Conservation (phyloP, 2,797 vertebrate species). For the Falco columbarius region DNA sequence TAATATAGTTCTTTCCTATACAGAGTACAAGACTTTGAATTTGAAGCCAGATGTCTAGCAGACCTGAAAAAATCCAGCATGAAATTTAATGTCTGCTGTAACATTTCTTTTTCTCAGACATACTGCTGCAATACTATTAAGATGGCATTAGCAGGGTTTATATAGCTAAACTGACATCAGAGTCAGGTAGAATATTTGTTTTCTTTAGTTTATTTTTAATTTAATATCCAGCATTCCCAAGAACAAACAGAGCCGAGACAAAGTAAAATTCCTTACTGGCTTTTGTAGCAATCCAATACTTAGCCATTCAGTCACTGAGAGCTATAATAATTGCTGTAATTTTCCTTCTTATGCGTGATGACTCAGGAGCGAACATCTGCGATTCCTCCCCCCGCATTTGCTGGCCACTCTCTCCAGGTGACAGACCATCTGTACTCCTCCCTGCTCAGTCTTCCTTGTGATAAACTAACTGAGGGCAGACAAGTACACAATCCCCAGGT, state of each 20-base stretch:
- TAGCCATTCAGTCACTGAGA: neutral
- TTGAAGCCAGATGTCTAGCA: constrained; percentile 39
- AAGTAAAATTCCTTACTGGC: neutral
- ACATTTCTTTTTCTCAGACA: constrained; percentile 17
- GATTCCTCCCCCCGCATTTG: accelerated
- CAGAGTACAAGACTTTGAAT: neutral
- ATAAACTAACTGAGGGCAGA: neutral
- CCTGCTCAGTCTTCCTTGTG: neutral
- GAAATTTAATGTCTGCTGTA: constrained; percentile 49
- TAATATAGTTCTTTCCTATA: constrained; percentile 38
- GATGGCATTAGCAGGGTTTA: constrained; percentile 22
- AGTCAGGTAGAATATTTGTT: neutral
- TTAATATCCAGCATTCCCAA: constrained; percentile 17
- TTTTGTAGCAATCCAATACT: neutral
- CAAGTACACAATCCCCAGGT: neutral
- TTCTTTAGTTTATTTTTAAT: neutral
- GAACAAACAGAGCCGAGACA: neutral
- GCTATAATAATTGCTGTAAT: neutral
- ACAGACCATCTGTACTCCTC: neutral
- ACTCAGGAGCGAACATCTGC: neutral
- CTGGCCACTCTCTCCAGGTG: neutral
- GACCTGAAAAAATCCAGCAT: constrained; percentile 52
- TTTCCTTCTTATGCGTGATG: neutral
- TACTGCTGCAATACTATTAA: constrained; percentile 16
- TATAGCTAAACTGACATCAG: constrained; percentile 14